Base-by-base conservation (phyloP, 1,140 invertebrate genomes). In the Drosophila grimshawi region DNA sequence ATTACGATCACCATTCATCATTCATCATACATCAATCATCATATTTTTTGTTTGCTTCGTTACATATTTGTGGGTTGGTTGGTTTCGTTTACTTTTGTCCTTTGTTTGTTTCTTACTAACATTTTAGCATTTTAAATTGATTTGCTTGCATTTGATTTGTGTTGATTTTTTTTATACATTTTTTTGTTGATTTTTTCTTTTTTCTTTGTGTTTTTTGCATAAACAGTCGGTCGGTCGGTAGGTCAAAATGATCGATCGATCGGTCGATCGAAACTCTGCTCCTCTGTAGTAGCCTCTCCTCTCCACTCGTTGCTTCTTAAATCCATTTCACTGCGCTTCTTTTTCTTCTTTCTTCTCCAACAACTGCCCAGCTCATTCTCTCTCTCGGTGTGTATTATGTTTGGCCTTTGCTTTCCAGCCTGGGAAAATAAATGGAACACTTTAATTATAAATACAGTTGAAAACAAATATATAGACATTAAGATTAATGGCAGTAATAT, bases 221-320 rank as follows among this genome's bases (percentile, higher is more conserved):
- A 66, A 78, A 70, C 79, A 69, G 19, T 19, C 63, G 64, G 67
- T 76, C 72, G 63, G 66, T 78, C 65, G 86, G 74, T 83, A 88
- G 77, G 77, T 82, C 71, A 76, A 72, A 49, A 57, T 67, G 52
- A 89, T 85, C 70, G 52, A 89, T 85, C 85, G 83, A 79, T 78
- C 35, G 4, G 61, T 74, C 61, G 65, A 80, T 78, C 78, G 76
- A 56, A 62, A 53, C 48, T 66, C 43, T 35, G 41, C 29, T 66
- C 0, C 10, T 43, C 3, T 46, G 8, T 41, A n/a, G 62, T 74
- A 88, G 85, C 85, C 77, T 78, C 85, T 78, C 78, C 71, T 27
- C 19, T 45, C 61, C 57, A 41, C 39, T 56, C 27, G 41, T 10
- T 27, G 19, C 19, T 19, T 19, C 19, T 19, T 19, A 19, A 19